phyloP scores from a whole-genome alignment of 2,113 vertebrate species.

The Sapayoa aenigma region DNA sequence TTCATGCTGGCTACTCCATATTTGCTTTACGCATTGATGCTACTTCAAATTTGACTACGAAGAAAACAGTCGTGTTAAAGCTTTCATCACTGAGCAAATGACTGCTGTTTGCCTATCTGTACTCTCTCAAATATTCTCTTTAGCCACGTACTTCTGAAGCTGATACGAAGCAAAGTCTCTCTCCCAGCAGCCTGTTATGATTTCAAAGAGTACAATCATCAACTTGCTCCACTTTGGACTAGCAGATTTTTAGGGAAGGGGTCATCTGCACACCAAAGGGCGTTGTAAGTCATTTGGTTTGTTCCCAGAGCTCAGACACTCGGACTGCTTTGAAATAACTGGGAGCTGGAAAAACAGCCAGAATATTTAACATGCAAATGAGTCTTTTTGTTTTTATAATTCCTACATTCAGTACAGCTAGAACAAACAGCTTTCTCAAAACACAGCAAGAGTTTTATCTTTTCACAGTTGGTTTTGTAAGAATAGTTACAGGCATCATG shows the following conservation, averaged over 20 bases:
- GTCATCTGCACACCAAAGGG: constrained; percentile 62
- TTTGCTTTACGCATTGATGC: neutral
- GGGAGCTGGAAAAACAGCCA: constrained; percentile 52
- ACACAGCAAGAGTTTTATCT: neutral
- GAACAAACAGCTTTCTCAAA: constrained; percentile 35
- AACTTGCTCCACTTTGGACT: neutral
- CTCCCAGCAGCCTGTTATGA: neutral
- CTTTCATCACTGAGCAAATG: neutral
- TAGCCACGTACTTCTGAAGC: neutral
- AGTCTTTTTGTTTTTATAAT: constrained; percentile 54
- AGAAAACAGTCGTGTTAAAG: neutral
- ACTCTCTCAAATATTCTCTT: neutral
- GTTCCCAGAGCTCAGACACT: constrained; percentile 44
- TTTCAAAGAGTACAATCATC: constrained; percentile 32
- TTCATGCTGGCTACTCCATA: neutral
- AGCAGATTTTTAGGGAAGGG: constrained; percentile 42
- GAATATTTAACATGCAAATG: constrained; percentile 54
- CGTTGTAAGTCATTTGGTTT: neutral
- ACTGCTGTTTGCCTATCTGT: neutral
- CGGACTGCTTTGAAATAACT: constrained; percentile 47
- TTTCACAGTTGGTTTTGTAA: neutral
- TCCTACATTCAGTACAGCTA: neutral
- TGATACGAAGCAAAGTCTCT: neutral
- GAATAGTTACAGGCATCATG: neutral
- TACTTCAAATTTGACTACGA: neutral